Base-by-base conservation (phyloP, 2,888 invertebrate genomes). In the Ectropis crepuscularia region DNA sequence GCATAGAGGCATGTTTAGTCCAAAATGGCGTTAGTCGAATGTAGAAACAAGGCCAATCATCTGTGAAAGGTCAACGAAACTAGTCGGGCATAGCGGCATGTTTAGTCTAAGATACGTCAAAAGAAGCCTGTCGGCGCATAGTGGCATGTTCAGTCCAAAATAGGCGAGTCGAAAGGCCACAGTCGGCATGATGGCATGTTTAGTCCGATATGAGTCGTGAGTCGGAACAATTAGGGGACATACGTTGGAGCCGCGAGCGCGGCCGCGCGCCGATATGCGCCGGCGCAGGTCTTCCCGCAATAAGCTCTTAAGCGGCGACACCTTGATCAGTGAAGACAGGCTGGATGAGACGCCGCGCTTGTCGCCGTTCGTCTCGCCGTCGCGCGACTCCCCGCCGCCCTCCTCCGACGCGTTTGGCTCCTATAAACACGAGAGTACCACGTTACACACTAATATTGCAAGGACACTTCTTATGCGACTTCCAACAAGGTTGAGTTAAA, bases 221-320 rank as follows among this genome's bases (percentile, higher is more conserved):
- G 63, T 43, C 55, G 74, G 69, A 53, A 53, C 51, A 28, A 48
- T 36, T 10, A 41, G 60, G 60, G 45, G 66, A 87, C 90, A 75
- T 85, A 92, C 92, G 77, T 90, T 88, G 63, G 86, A 84, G 71
- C 84, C 88, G 63, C 95, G 90, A 72, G 93, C 94, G 76, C 94
- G 94, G 57, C 95, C 95, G 76, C 96, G 93, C 47, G 95, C 96
- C 66, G 96, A 95, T 76, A 97, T 95, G 83, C 97, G 95, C 68
- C 97, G 94, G 82, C 97, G 96, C 75, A 97, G 91, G 88, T 97
- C 97, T 83, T 97, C 97, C 55, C 97, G 94, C 69, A 97, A 92
- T 70, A 97, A 89, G 74, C 97, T 97, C 87, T 97, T 97, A 72
- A 97, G 90, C 68, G 97, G 97, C 59, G 97, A 97, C 72, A 95